Base-by-base conservation (phyloP, 2,113 vertebrate species). In the Phycodurus eques region DNA sequence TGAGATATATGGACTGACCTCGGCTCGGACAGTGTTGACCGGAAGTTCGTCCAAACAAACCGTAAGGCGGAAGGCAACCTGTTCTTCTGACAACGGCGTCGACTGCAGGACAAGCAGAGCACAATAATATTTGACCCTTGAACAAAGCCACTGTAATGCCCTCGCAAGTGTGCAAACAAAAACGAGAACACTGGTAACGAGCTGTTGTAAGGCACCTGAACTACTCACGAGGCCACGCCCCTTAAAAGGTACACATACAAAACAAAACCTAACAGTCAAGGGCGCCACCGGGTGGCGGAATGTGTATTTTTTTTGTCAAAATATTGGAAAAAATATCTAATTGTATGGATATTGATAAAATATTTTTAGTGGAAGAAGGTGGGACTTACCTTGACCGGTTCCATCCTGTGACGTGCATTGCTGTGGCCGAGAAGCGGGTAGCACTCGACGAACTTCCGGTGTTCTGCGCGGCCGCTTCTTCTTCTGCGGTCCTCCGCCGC, bases 1-100 rank as follows among this genome's bases (percentile, higher is more conserved):
- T 27, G 27, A 27, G 27, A 27, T 27, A 27, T 27, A 27, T 8
- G 5, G 2, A 31, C 46, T 51, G 22, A 96, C 95, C 93, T 96
- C 96, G 72, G 95, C 95, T 78, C 96, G 95, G 12, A 93, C 79
- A 10, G 95, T 96, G 83, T 87, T 93, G 64, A 95, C 94, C 0
- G 95, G 95, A 22, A 96, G 92, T 75, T 93, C 94, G 84, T 96
- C 95, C 80, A 96, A 87, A 39, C 94, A 93, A n/a, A 96, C 93
- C 0, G 94, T 95, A 74, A 96, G 92, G 0, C 95, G 95, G 78
- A 96, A 96, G 81, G 95, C 95, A 27, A 96, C 95, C 78, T 96
- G 95, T 53, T 96, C 94, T 0, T 91, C 91, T 72, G 92, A 96
- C 93, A 47, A 95, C 94, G 0, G 94, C 93, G 62, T 95, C 94